These are phyloP conservation scores for Ariolimax columbianus DNA, from an alignment of 2,888 invertebrate genomes.

Conservation along the genomic window DNA sequence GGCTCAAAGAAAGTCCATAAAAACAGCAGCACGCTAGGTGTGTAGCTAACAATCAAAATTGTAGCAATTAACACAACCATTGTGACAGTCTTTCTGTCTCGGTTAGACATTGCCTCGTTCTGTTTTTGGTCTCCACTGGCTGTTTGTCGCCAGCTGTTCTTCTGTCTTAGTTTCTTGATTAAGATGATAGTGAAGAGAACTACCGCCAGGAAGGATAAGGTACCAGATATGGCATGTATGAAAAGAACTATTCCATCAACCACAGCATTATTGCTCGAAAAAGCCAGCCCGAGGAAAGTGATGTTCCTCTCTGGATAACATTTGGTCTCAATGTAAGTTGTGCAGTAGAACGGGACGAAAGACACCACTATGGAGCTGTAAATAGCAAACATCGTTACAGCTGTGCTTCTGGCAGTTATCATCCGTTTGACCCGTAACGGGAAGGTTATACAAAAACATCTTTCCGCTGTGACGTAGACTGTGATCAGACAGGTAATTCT, in stretches of 20 bases:
- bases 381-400: neutral
- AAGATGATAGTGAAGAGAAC: neutral
- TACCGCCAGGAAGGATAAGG: neutral
- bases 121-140: neutral
- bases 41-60: conserved; percentile 14
- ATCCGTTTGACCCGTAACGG: conserved; percentile 26
- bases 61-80: conserved; percentile 14
- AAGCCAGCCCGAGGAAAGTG: conserved; percentile 3
- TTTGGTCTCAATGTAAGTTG: conserved; percentile 20
- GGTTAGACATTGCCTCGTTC: neutral
- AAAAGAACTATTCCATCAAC: neutral
- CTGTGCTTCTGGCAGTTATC: conserved; percentile 26
- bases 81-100: neutral
- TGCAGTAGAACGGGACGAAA: neutral
- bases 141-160: neutral
- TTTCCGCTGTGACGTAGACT: conserved; percentile 11
- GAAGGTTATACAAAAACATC: conserved; percentile 18
- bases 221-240: neutral
- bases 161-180: conserved; percentile 9
- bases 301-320: conserved; percentile 12
- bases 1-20: neutral
- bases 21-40: neutral
- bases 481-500: conserved; percentile 28
- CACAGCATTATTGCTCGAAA: neutral
- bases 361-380: neutral